Conservation (phyloP, 2,888 invertebrate genomes). For the Merodon equestris region DNA sequence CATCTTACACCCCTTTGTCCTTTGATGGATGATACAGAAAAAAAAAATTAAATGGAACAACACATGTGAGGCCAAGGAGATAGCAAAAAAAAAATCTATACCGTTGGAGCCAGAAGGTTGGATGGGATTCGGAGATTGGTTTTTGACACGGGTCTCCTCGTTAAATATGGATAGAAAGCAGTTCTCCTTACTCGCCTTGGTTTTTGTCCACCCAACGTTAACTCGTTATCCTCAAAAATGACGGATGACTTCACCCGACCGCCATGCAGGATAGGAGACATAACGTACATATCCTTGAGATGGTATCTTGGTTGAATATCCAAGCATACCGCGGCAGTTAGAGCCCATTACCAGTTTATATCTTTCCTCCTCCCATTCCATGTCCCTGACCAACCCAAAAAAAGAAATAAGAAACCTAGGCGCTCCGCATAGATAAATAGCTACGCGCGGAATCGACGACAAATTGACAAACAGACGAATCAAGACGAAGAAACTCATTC, state of each 20-base stretch:
- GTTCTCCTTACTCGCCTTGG: slow-evolving; percentile 17
- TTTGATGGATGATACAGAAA: slow-evolving; percentile 58
- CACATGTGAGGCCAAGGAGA: slow-evolving; percentile 37
- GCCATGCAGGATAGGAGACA: too few relatives aligned
- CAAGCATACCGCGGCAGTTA: too few relatives aligned
- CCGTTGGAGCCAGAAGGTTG: slow-evolving; percentile 38
- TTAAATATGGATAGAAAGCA: slow-evolving; percentile 36
- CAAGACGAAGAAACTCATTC: slow-evolving; percentile 47
- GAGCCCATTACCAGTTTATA: too few relatives aligned
- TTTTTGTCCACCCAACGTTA: too few relatives aligned
- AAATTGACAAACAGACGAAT: slow-evolving; percentile 26
- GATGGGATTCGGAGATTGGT: slow-evolving; percentile 49
- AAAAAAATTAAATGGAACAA: slow-evolving; percentile 50
- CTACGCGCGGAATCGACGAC: slow-evolving; percentile 15
- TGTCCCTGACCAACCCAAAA: slow-evolving; percentile 48
- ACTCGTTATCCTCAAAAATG: too few relatives aligned
- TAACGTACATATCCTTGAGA: too few relatives aligned
- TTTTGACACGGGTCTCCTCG: slow-evolving; percentile 58
- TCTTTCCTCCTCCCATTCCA: slow-evolving; percentile 22
- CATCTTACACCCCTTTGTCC: slow-evolving; percentile 49
- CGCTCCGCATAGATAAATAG: slow-evolving; percentile 34
- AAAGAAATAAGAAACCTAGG: slow-evolving; percentile 8
- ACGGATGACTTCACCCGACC: too few relatives aligned
- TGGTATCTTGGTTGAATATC: too few relatives aligned
- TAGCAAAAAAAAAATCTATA: slow-evolving; percentile 10